Evolutionary conservation across 35 echinoderm and acorn worm genomes (phyloP), one percentile per base, ranked within the genome.

Genomic region (Lytechinus variegatus): DNA sequence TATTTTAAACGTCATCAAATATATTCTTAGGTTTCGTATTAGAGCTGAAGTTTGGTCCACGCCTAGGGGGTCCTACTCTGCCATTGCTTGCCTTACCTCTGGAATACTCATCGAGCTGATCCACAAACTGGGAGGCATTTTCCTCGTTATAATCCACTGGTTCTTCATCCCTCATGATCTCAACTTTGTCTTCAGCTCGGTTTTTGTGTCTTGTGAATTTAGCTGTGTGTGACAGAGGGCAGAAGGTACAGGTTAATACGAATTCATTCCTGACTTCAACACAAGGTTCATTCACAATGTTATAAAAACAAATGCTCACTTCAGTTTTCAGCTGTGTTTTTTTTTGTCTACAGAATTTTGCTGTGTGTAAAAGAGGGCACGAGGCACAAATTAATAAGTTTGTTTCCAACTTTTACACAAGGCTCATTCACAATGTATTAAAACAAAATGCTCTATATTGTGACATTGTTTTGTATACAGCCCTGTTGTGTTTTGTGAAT

Each of bases 131-230:
- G 3, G 98, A 54, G 8, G 94, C 95, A 86, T 72, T 95, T 19
- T 99, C 97, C 27, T 99, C 98, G 53, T 97, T 96, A 55, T 97
- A 99, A 95, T 99, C 98, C 24, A 99, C 95, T 53, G 97, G 97
- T 54, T 99, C 97, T 27, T 54, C 87, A 57, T 99, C 97, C n/a
- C 93, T 57, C 16, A 99, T 94, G 24, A 99, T 79, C 53, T 99
- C 98, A 14, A 99, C 97, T 61, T 95, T 95, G 10, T 97, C 94
- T 21, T 97, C 98, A 24, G 90, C 95, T 54, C 66, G 61, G 27
- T 96, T 92, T 72, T 61, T 51, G 28, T 96, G 95, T 91, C 95
- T 97, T 54, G 95, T 96, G 92, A 92, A 99, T 95, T 99, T 99
- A 14, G 97, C 98, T 99, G 97, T 92, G 87, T 87, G 86, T 52